Evolutionary conservation across 30 jellyfish, hydroid and myxozoan genomes (phyloP), one percentile per base, ranked within the genome.

Genomic region (Chrysaora quinquecirrha): DNA sequence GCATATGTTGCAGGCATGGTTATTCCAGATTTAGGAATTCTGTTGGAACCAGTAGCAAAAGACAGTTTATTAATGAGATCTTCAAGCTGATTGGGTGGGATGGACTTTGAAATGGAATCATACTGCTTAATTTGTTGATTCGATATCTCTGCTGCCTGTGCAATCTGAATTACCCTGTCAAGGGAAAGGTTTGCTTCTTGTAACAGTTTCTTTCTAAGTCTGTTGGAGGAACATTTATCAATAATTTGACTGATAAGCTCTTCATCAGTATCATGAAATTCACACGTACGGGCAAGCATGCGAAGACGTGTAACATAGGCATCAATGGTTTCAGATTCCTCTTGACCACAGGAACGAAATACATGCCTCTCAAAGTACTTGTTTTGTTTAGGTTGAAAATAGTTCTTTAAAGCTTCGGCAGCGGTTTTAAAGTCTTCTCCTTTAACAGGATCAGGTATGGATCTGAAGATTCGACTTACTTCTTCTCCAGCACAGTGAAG

Each of bases 401-500:
- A 43, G 58, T 43, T 43, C 58, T 43, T 18, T 66, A 30, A 22
- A 31, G 61, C 31, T 27, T 22, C 24, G 61, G 22, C 64, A 25
- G 23, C 61, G 31, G 64, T 18, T 14, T 66, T 29, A 66, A 29
- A n/a, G 31, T 66, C 25, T 21, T 10, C 27, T 66, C 64, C 78
- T 24, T 30, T 31, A 66, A 30, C 31, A n/a, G 78, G 78, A 14
- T 79, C 88, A 21, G 87, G 75, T 25, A 79, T 34, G 21, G 90
- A 54, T 1, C 46, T 31, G 64, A 63, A 32, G 3, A 79, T 1
- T 48, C 64, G 87, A 66, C 78, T 14, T 24, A 66, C 24, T 18
- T 60, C 32, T 60, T 76, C 83, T 1, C 88, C 88, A 7, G 34
- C 88, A 30, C 88, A 76, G 69, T 76, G 88, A 19, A 76, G 69